Base-by-base conservation (phyloP, 2,113 vertebrate species). In the Dicrurus megarhynchus region DNA sequence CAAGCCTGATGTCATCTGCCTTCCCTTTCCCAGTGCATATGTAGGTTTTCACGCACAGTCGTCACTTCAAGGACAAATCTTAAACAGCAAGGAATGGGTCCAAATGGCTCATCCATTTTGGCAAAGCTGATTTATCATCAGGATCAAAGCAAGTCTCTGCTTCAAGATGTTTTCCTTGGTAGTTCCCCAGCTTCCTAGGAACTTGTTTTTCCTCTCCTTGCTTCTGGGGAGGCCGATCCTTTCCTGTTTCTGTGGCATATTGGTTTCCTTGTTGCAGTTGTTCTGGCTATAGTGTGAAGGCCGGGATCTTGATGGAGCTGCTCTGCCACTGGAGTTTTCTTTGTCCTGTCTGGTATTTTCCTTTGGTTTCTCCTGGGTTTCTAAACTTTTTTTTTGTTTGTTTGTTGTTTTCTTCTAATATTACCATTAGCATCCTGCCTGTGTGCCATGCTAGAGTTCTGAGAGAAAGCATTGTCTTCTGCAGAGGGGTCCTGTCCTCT, bases 101-200 rank as follows among this genome's bases (percentile, higher is more conserved):
- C 89, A 94, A 95, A 82, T 55, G 32, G n/a, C n/a, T 94, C 65
- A 89, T 83, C 57, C 50, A 23, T 73, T 93, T 89, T 57, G 70
- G 70, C 3, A 8, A 68, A 64, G 21, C 8, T 81, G 80, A 84
- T 75, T 82, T 87, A 76, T 68, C 57, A 87, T 60, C 20, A 61
- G 53, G 53, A 94, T 84, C 77, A 95, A 95, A 94, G 21, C 57
- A 73, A 57, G 12, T 28, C 37, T 60, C 24, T 49, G 37, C n/a
- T 89, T 83, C 71, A 86, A 73, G 47, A 84, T 68, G 42, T 79
- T 89, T 93, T 32, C n/a, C 19, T 32, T 86, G 39, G 39, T 93
- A 52, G 56, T 75, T 77, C 55, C 10, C 11, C 49, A 86, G 28
- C 64, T 91, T 89, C 70, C 44, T 30, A 74, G 32, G 12, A 46